These are phyloP conservation scores for Melanotaenia nigrans DNA, from an alignment of 2,797 vertebrate species.

Conservation along the genomic window DNA sequence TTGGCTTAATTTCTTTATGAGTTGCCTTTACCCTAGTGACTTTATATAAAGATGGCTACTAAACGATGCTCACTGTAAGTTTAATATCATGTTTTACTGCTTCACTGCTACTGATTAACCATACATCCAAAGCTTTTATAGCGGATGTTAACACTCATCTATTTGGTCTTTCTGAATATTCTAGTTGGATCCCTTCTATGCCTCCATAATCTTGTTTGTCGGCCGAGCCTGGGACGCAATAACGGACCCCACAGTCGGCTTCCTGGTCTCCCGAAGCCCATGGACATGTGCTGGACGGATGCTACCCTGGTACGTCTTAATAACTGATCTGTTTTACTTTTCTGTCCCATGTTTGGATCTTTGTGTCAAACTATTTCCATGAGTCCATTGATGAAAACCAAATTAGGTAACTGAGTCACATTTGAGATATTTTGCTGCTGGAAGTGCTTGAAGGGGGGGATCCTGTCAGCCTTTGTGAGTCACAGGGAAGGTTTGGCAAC, in stretches of 20 bases:
- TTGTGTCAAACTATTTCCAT: not conserved
- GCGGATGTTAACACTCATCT: not conserved
- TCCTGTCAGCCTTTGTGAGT: not conserved
- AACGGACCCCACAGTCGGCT: conserved; percentile 95
- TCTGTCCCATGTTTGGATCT: not conserved
- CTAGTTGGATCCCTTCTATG: conserved; percentile 91
- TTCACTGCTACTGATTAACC: conserved; percentile 6
- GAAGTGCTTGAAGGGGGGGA: not conserved
- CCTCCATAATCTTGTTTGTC: conserved; percentile 95
- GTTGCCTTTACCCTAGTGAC: not conserved
- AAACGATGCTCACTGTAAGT: not conserved
- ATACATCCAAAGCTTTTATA: not conserved
- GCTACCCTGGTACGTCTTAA: conserved; percentile 93
- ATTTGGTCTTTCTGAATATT: not conserved
- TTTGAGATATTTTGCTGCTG: not conserved
- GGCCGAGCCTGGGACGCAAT: conserved; percentile 96
- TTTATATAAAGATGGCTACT: not conserved
- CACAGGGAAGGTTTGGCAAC: conserved; percentile 21
- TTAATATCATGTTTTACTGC: conserved; percentile 10
- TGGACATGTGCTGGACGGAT: conserved; percentile 94
- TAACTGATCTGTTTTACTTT: not conserved
- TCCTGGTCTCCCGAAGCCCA: conserved; percentile 91
- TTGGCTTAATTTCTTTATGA: not conserved
- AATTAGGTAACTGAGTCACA: not conserved
- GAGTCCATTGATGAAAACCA: not conserved